Percentiles rank a stretch among this genome's conserved stretches.
Evolutionary conservation across 2,888 invertebrate genomes (phyloP).

Genomic region (Euproctis similis): DNA sequence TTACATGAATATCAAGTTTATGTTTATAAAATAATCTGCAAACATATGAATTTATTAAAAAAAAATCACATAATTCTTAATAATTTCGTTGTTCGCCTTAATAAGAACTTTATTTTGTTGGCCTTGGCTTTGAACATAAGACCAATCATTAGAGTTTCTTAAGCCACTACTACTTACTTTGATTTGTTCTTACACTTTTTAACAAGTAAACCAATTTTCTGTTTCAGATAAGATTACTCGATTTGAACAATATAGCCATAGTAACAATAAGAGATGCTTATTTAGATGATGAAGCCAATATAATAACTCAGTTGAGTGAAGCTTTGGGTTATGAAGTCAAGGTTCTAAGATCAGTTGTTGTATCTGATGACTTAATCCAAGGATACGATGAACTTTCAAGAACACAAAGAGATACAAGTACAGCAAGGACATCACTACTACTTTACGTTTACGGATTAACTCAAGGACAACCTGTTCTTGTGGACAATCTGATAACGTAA

Average conservation of each 20-base stretch:
- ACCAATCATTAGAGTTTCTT: too few species aligned
- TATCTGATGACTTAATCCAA: constrained; percentile 34
- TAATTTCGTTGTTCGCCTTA: too few species aligned
- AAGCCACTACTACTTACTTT: too few species aligned
- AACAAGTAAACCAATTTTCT: too few species aligned
- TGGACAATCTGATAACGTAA: constrained; percentile 45
- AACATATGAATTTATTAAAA: too few species aligned
- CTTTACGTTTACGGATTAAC: constrained; percentile 55
- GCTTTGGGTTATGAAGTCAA: constrained; percentile 57
- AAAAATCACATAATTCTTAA: too few species aligned
- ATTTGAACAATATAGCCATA: constrained; percentile 53
- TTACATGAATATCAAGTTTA: constrained; percentile 2
- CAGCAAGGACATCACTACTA: constrained; percentile 39
- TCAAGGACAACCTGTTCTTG: constrained; percentile 44
- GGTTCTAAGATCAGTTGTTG: constrained; percentile 49
- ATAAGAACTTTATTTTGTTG: too few species aligned
- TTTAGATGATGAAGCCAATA: constrained; percentile 47
- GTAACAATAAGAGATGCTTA: constrained; percentile 53
- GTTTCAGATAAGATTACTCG: constrained; percentile 57
- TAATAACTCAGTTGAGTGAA: constrained; percentile 41
- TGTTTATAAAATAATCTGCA: not conserved
- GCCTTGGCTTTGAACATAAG: too few species aligned
- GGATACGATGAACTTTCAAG: constrained; percentile 16
- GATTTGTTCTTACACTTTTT: too few species aligned
- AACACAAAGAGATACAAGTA: constrained; percentile 24